Conservation (phyloP, 2,797 vertebrate genomes). For the Chaetodon trifasciatus region DNA sequence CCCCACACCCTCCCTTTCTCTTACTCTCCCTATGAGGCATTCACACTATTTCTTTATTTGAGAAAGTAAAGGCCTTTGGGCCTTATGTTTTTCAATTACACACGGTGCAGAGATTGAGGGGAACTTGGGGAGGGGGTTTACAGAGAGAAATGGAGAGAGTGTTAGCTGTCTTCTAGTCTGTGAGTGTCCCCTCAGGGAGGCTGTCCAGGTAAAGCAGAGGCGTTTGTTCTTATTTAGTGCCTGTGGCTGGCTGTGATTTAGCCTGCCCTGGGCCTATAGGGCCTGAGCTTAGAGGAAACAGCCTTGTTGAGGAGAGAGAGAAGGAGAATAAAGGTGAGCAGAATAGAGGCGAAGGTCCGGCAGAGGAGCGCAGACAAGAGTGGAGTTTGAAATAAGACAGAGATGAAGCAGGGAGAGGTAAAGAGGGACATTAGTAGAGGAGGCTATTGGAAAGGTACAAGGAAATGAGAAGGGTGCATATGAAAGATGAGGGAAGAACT, state of each 20-base stretch:
- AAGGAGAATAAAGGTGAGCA: slow-evolving; percentile 11
- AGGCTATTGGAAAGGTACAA: not conserved
- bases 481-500: not conserved
- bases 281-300: slow-evolving; percentile 43
- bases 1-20: slow-evolving; percentile 6
- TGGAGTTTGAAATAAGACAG: slow-evolving; percentile 9
- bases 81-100: slow-evolving; percentile 73
- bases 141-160: slow-evolving; percentile 48
- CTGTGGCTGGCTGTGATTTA: slow-evolving; percentile 72
- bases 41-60: slow-evolving; percentile 49
- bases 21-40: slow-evolving; percentile 49
- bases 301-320: slow-evolving; percentile 12
- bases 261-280: slow-evolving; percentile 46
- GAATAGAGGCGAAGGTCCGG: slow-evolving; percentile 23
- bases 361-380: slow-evolving; percentile 7
- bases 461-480: slow-evolving; percentile 6
- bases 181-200: slow-evolving; percentile 66
- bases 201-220: slow-evolving; percentile 70
- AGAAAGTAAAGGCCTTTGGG: slow-evolving; percentile 60
- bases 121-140: slow-evolving; percentile 27
- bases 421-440: not conserved
- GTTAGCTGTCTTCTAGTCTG: slow-evolving; percentile 45
- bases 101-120: slow-evolving; percentile 41
- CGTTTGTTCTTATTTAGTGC: slow-evolving; percentile 76
- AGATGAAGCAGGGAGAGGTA: not conserved